Evolutionary conservation across 2,888 invertebrate species (phyloP).

Genomic region (Pristionchus fissidentatus): DNA sequence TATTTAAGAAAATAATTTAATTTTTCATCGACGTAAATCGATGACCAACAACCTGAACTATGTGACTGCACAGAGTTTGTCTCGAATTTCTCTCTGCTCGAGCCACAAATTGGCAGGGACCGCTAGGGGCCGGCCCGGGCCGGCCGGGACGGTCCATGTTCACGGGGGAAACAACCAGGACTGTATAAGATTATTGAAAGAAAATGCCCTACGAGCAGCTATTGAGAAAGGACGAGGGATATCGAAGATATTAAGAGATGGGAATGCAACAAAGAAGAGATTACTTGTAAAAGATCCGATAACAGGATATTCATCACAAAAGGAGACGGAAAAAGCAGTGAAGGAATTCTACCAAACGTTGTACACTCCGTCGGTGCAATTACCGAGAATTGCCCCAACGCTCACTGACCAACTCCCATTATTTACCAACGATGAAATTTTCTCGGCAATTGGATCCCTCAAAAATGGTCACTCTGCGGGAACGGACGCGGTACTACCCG

Average conservation of each 20-base stretch:
- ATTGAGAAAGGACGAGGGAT: background rate
- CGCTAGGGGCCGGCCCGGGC: no score
- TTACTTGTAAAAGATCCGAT: background rate
- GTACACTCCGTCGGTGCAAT: background rate
- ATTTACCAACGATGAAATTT: background rate
- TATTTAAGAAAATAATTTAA: no score
- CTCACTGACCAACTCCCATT: background rate
- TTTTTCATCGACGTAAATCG: no score
- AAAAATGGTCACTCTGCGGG: conserved; percentile 10
- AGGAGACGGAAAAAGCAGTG: background rate
- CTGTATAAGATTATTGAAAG: background rate
- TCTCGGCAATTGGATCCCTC: background rate
- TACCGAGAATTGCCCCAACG: background rate
- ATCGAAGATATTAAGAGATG: background rate
- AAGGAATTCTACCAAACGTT: background rate
- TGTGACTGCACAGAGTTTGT: no score
- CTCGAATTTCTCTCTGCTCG: no score
- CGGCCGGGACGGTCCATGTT: no score
- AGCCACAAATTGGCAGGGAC: no score
- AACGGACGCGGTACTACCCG: background rate
- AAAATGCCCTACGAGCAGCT: background rate
- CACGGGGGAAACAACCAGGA: no score
- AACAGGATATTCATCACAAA: background rate
- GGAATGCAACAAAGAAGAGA: background rate
- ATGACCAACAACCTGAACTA: no score